These are phyloP conservation scores for Epistrophella euchroma DNA, from an alignment of 2,888 invertebrate genomes.

Conservation along the genomic window DNA sequence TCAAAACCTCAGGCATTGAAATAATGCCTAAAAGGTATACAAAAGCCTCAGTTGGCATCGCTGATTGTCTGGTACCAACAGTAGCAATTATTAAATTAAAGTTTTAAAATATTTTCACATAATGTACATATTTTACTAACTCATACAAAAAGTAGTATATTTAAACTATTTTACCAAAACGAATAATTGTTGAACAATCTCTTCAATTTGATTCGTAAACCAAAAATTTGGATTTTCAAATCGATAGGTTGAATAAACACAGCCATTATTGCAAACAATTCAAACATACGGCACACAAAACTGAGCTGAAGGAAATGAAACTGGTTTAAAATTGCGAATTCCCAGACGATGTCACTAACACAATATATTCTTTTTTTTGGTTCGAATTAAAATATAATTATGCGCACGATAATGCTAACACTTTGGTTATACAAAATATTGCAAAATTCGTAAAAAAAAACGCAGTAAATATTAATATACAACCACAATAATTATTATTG, in stretches of 20 bases:
- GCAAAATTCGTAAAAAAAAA: background rate
- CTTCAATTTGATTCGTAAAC: background rate
- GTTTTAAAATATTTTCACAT: no score
- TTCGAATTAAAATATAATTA: constrained; percentile 23
- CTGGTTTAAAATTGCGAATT: constrained; percentile 44
- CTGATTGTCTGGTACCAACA: no score
- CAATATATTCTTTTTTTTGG: constrained; percentile 16
- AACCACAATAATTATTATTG: background rate
- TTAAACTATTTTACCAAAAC: no score
- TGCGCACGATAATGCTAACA: constrained; percentile 31
- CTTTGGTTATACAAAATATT: background rate
- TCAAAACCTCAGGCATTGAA: no score
- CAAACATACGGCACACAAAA: background rate
- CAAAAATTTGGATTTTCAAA: background rate
- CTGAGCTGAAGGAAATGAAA: constrained; percentile 37
- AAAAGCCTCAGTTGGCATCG: no score
- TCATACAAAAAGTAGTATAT: no score
- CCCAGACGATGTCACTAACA: background rate
- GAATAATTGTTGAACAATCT: no score
- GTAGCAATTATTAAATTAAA: no score
- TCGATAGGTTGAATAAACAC: background rate
- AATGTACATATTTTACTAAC: no score
- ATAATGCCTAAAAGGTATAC: no score
- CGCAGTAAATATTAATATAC: background rate
- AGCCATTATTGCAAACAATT: background rate